Conservation (phyloP, 2,797 vertebrate species). For the Synaphobranchus kaupii region DNA sequence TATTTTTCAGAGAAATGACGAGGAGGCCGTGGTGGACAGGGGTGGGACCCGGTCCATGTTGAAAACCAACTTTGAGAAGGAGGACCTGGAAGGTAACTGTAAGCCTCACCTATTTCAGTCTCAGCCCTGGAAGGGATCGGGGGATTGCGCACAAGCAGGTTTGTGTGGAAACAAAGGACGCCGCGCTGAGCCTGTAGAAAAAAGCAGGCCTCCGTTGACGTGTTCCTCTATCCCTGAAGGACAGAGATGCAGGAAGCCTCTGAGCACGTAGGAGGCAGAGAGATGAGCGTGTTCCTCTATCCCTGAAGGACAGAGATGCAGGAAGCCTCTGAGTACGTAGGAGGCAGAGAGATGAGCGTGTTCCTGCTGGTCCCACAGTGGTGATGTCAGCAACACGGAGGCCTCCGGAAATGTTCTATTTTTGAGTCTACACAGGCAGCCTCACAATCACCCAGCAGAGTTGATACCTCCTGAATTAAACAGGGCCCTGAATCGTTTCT, state of each 20-base stretch:
- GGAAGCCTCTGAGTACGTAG: background rate
- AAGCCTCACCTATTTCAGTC: background rate
- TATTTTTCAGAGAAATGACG: constrained; percentile 87
- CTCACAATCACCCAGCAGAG: constrained; percentile 5
- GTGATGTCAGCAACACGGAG: background rate
- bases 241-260: background rate
- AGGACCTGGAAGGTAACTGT: constrained; percentile 93
- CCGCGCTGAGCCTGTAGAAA: background rate
- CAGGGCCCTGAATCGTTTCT: background rate
- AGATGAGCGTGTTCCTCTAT: background rate
- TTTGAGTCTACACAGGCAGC: background rate
- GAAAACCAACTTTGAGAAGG: constrained; percentile 98
- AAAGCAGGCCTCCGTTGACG: background rate
- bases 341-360: background rate
- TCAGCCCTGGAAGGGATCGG: too few relatives aligned
- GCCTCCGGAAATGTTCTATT: constrained; percentile 17
- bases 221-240: background rate
- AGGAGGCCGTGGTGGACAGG: constrained; percentile 94
- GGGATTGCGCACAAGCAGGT: background rate
- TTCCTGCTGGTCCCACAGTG: background rate
- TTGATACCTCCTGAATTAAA: background rate
- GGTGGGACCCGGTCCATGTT: constrained; percentile 97
- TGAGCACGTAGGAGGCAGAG: background rate
- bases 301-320: background rate
- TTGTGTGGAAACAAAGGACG: background rate